Conservation (phyloP, 2,797 vertebrate genomes). For the Psittacula derbiana region DNA sequence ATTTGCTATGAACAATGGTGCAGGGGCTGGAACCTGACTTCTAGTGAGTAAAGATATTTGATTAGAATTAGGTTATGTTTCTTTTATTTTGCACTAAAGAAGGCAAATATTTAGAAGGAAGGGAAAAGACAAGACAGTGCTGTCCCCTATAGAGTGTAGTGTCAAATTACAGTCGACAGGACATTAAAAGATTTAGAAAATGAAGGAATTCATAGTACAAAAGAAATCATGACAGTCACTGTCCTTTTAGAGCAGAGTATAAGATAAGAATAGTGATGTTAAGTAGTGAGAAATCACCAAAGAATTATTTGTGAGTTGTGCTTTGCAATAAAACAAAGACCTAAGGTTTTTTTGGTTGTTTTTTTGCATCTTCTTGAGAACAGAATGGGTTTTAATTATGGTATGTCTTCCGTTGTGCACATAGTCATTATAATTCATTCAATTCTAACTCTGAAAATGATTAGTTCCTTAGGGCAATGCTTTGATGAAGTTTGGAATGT, state of each 20-base stretch:
- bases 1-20: neutral
- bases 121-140: constrained; percentile 1
- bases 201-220: neutral
- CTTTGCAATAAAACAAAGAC: neutral
- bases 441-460: neutral
- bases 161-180: neutral
- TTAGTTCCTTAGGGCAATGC: constrained; percentile 15
- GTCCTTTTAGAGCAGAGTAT: neutral
- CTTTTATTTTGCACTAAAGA: neutral
- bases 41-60: neutral
- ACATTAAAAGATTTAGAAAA: neutral
- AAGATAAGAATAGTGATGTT: neutral
- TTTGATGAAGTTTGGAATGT: constrained; percentile 58
- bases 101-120: neutral
- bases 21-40: neutral
- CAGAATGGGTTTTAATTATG: constrained; percentile 37
- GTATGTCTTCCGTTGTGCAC: neutral
- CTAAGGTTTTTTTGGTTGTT: neutral
- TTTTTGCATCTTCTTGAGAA: neutral
- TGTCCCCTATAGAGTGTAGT: constrained; percentile 25
- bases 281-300: neutral
- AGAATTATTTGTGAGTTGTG: neutral
- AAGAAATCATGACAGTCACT: neutral
- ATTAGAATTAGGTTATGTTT: neutral
- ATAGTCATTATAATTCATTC: neutral